phyloP scores from a whole-genome alignment of 2,888 invertebrate genomes.

The Silvanus unidentatus region DNA sequence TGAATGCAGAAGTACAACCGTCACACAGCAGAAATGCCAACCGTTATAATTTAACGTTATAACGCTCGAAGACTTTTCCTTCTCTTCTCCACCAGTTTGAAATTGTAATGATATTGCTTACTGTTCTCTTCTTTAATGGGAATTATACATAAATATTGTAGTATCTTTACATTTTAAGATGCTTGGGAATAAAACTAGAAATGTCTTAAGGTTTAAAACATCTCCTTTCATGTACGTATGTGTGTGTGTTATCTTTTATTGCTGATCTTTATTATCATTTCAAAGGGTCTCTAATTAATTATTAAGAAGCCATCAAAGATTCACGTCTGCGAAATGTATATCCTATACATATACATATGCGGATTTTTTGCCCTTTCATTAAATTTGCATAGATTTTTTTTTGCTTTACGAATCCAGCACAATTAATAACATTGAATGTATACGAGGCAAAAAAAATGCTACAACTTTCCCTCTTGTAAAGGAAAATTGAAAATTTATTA shows the following conservation, averaged over 20 bases:
- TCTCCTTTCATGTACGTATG: not conserved
- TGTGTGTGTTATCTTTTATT: constrained; percentile 10
- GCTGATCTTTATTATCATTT: constrained; percentile 4
- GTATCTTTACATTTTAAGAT: constrained; percentile 8
- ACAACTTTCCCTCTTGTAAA: too few relatives aligned
- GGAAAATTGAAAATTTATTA: too few relatives aligned
- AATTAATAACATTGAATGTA: too few relatives aligned
- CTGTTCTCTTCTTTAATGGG: constrained; percentile 8
- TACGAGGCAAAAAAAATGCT: too few relatives aligned
- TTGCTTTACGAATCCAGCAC: too few relatives aligned
- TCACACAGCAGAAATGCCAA: not conserved
- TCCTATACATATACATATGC: not conserved
- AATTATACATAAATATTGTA: constrained; percentile 9
- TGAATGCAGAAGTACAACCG: not conserved
- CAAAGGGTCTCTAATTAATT: constrained; percentile 6
- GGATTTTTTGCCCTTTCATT: too few relatives aligned
- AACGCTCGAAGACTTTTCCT: not conserved
- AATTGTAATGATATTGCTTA: constrained; percentile 8
- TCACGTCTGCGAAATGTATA: not conserved
- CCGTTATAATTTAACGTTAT: constrained; percentile 1
- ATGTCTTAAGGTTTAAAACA: constrained; percentile 4
- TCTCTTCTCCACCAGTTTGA: not conserved
- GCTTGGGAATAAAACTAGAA: constrained; percentile 11
- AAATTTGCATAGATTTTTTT: too few relatives aligned
- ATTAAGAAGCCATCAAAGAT: constrained; percentile 10